These are phyloP conservation scores for Lacerta bilineata DNA, from an alignment of 2,797 vertebrate genomes.

Conservation along the genomic window DNA sequence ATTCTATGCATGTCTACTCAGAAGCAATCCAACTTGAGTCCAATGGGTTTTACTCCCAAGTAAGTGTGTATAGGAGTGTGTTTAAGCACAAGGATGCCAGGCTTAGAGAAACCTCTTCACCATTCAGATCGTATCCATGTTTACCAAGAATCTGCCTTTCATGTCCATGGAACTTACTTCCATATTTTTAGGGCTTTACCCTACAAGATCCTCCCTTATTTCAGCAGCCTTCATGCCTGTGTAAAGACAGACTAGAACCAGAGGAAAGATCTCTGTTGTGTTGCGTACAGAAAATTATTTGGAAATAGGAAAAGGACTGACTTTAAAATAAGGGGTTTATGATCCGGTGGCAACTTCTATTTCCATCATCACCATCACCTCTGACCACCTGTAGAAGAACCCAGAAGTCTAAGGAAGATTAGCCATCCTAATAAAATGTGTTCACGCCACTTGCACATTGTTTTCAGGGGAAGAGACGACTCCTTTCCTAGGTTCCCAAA, in stretches of 20 bases:
- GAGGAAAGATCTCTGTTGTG: conserved; percentile 35
- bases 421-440: neutral
- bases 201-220: conserved; percentile 24
- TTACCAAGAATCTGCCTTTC: neutral
- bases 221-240: neutral
- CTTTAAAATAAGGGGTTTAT: neutral
- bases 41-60: too few relatives aligned
- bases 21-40: too few relatives aligned
- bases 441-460: neutral
- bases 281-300: neutral
- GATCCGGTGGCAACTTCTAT: neutral
- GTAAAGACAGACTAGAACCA: conserved; percentile 37
- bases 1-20: too few relatives aligned
- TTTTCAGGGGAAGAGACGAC: conserved; percentile 38
- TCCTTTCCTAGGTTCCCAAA: conserved; percentile 55
- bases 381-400: neutral
- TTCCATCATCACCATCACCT: neutral
- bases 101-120: neutral
- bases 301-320: neutral
- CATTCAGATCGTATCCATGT: neutral
- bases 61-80: too few relatives aligned
- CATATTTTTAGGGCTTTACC: neutral
- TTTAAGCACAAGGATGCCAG: neutral
- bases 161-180: neutral
- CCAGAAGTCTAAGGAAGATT: neutral